Base-by-base conservation (phyloP, 2,888 invertebrate genomes). In the Zaprionus obscuricornis region DNA sequence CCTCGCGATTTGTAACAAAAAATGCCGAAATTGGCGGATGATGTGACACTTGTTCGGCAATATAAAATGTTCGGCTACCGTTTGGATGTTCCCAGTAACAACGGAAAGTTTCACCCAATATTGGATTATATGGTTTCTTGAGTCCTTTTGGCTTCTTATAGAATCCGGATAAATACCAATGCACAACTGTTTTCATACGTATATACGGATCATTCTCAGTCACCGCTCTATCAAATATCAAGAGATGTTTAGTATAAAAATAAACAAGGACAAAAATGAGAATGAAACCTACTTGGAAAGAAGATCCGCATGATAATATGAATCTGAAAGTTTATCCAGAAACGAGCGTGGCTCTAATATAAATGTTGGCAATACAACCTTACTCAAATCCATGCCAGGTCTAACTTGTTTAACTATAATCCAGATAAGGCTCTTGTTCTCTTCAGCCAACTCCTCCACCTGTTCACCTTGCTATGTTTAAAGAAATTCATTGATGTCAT, bases 51-150 rank as follows among this genome's bases (percentile, higher is more conserved):
- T 98, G 98, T 89, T 98, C 98, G 7, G 98, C 95, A 16, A 98
- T 91, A 87, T 98, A 98, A 87, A 95, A 98, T 0, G 98, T 98
- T 62, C 96, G 93, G 11, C 95, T 95, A 42, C 95, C 95, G 47
- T 94, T 93, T 6, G 90, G 85, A 90, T 98, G 96, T 67, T 93
- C 92, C 98, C 98, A 98, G 89, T 94, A 96, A 85, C 98, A 98
- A 0, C 98, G 92, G 91, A 97, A 98, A 0, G 94, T 95, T 91
- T 98, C 98, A 0, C 98, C 98, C 39, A 98, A 92, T 46, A 98
- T 96, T 0, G 98, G 98, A 91, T 98, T 98, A 89, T 98, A 98
- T 0, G 98, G 98, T 89, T 98, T 98, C 90, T 98, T 98, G 37
- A 98, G 91, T 2, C 98, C 98, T 90, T 96, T 96, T 0, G 98